Conservation (phyloP, 1,140 invertebrate genomes). For the Bombus affinis region DNA sequence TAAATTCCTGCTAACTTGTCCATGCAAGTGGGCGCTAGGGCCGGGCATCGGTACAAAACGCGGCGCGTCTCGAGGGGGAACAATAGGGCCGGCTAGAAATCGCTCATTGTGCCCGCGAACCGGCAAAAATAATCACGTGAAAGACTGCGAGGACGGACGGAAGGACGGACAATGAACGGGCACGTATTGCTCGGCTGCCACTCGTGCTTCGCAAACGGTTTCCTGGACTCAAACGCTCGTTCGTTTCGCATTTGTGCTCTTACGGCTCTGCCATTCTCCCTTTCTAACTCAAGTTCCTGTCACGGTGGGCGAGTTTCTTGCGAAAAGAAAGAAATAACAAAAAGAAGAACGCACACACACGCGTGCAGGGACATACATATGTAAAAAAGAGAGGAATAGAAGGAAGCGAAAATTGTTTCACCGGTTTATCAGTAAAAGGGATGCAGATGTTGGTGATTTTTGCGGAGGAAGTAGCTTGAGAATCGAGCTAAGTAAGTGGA, state of each 20-base stretch:
- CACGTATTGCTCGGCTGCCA: slow-evolving; percentile 69
- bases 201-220: slow-evolving; percentile 68
- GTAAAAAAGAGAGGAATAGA: not conserved
- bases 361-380: not conserved
- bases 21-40: slow-evolving; percentile 59
- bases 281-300: slow-evolving; percentile 54
- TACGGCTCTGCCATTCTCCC: slow-evolving; percentile 37
- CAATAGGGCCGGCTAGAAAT: slow-evolving; percentile 75
- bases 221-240: slow-evolving; percentile 67
- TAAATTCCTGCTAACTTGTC: slow-evolving; percentile 61
- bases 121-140: slow-evolving; percentile 77
- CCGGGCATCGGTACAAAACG: slow-evolving; percentile 65
- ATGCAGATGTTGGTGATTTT: not conserved
- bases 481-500: not conserved
- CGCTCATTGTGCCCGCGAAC: slow-evolving; percentile 76
- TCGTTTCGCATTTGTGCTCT: slow-evolving; percentile 72
- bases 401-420: slow-evolving; percentile 46
- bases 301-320: slow-evolving; percentile 35
- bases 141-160: slow-evolving; percentile 73
- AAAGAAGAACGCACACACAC: not conserved
- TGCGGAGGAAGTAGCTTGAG: not conserved
- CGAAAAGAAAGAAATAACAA: slow-evolving; percentile 8
- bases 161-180: slow-evolving; percentile 72
- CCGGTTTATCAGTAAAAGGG: slow-evolving; percentile 24
- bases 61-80: slow-evolving; percentile 70